These are phyloP conservation scores for Botia kubotai DNA, from an alignment of 2,797 vertebrate genomes.

Conservation along the genomic window DNA sequence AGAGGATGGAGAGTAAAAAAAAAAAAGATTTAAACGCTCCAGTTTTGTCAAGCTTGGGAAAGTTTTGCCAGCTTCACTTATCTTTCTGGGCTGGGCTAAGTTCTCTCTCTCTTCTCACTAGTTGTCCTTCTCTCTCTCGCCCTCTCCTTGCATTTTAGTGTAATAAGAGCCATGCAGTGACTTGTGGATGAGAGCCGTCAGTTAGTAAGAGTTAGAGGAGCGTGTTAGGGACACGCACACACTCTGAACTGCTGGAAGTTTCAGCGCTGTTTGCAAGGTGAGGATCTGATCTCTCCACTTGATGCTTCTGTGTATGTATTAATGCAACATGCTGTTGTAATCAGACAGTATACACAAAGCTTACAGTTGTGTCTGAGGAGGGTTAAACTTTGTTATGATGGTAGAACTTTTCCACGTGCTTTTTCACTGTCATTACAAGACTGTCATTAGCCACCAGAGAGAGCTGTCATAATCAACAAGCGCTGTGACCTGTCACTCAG, in stretches of 20 bases:
- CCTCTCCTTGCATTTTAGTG: constrained; percentile 68
- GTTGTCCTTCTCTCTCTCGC: constrained; percentile 60
- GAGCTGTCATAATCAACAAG: constrained; percentile 36
- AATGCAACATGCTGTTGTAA: constrained; percentile 12
- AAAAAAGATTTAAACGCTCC: constrained; percentile 61
- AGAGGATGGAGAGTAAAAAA: constrained; percentile 12
- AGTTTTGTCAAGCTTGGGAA: constrained; percentile 65
- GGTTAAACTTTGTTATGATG: neutral
- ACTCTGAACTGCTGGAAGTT: constrained; percentile 69
- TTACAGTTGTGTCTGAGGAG: constrained; percentile 16
- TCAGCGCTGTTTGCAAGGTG: constrained; percentile 72
- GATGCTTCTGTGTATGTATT: constrained; percentile 52
- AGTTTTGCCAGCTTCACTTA: constrained; percentile 63
- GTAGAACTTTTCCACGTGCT: neutral
- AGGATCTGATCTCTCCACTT: constrained; percentile 60
- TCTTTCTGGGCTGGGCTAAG: constrained; percentile 73
- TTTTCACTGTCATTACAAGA: constrained; percentile 52
- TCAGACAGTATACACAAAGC: neutral
- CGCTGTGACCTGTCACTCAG: constrained; percentile 19
- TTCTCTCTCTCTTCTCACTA: constrained; percentile 64
- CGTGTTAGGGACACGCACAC: constrained; percentile 64
- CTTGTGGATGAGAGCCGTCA: constrained; percentile 77
- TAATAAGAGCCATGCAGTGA: constrained; percentile 75
- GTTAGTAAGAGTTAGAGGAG: constrained; percentile 63
- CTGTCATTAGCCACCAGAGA: constrained; percentile 60